Evolutionary conservation across 2,113 vertebrate genomes (phyloP), one percentile per base, ranked within the genome.

Genomic region (Lamprologus tigripictilis): DNA sequence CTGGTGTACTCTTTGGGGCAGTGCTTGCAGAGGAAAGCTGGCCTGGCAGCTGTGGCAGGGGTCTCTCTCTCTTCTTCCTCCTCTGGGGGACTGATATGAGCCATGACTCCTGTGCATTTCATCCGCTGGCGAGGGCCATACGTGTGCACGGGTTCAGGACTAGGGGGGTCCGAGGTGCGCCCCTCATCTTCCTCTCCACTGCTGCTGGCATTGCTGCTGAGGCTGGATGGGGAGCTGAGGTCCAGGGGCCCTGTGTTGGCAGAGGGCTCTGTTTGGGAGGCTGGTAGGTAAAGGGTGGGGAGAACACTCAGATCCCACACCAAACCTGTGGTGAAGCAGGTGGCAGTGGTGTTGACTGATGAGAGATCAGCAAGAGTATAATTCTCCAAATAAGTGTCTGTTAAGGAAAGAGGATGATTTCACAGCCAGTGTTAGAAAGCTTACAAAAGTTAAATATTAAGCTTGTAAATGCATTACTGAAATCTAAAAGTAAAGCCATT

Each of bases 1-100:
- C 98, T 99, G 93, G 98, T 96, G 47, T 99, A 99, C 81, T 99
- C 98, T 96, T 98, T 98, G 89, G 97, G 97, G 81, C 98, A 99
- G 96, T 98, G 98, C 82, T 99, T 98, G 97, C 98, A 99, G 95
- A 97, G 98, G 96, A 99, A 98, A 55, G 96, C 91, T 68, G 98
- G 98, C 86, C 97, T 90, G 80, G 89, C 63, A 1, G 90, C 86
- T 6, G 97, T 97, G 47, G 82, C 87, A 1, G 92, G 93, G 51
- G 91, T 53, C 55, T 94, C 93, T 21, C 94, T 90, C 68, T 94
- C 94, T 53, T 94, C 93, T 16, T 96, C 97, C 49, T 95, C 95
- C 76, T 94, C 95, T 88, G 97, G 86, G 96, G 98, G 93, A 92
- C 95, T 90, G 73, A 96, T 94, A 17, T 97, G 97, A 87, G 96